These are phyloP conservation scores for Oophaga sylvatica DNA, from an alignment of 2,797 vertebrate species.

Conservation along the genomic window DNA sequence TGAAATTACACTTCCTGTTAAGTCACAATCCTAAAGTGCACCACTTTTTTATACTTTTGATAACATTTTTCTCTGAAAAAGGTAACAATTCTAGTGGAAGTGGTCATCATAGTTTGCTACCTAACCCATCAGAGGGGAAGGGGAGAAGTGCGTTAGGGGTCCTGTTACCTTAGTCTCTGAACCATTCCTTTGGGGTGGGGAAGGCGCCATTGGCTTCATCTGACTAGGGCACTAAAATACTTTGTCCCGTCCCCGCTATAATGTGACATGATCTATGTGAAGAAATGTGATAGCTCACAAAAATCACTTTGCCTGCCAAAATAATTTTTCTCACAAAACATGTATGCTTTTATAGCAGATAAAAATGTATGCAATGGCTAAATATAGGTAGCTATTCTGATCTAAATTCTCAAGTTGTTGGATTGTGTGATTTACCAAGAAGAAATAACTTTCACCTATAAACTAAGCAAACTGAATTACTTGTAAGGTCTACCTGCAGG, in stretches of 20 bases:
- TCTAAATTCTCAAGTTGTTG: neutral
- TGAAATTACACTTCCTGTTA: no score
- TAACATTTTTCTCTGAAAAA: no score
- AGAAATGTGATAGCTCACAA: neutral
- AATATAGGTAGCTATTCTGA: neutral
- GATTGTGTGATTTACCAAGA: neutral
- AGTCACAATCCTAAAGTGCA: no score
- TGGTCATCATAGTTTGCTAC: no score
- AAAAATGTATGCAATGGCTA: neutral
- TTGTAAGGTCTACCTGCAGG: neutral
- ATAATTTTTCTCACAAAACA: neutral
- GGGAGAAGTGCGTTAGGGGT: no score
- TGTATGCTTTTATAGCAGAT: neutral
- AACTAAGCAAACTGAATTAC: neutral
- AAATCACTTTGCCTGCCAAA: neutral
- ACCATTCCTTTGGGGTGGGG: no score
- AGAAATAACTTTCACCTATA: neutral
- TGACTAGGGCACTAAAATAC: no score
- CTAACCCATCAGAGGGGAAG: no score
- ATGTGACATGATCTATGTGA: neutral
- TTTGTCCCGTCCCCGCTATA: neutral
- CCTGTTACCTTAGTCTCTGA: no score
- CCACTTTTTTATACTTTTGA: no score
- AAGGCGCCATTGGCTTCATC: no score
- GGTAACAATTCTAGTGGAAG: no score